Percentiles rank a stretch among this genome's conserved stretches.
These are phyloP conservation scores for Linnaemya tessellans DNA, from an alignment of 2,888 invertebrate genomes.

Conservation along the genomic window DNA sequence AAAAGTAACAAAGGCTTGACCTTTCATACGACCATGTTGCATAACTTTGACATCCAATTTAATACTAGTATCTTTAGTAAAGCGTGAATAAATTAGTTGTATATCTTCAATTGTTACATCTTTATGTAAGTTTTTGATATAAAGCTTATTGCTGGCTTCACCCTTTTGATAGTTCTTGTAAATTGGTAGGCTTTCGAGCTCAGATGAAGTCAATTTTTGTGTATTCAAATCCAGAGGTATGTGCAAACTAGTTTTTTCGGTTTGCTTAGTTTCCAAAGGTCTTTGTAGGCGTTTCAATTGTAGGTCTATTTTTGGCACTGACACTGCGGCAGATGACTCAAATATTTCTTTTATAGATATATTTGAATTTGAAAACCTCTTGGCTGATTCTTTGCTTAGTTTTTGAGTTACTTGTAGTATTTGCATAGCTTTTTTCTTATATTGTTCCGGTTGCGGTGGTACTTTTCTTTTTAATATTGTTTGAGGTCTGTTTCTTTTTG, in stretches of 20 bases:
- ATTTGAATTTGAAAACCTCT: background rate
- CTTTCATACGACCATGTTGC: slow-evolving; percentile 98
- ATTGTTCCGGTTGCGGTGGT: slow-evolving; percentile 67
- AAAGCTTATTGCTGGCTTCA: slow-evolving; percentile 91
- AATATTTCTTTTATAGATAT: slow-evolving; percentile 52
- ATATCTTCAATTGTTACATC: slow-evolving; percentile 90
- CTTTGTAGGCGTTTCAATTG: slow-evolving; percentile 15
- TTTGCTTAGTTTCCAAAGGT: slow-evolving; percentile 4
- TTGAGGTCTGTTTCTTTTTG: slow-evolving; percentile 66
- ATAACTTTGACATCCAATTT: slow-evolving; percentile 90
- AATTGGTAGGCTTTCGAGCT: slow-evolving; percentile 89
- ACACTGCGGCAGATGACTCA: slow-evolving; percentile 9
- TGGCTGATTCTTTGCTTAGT: slow-evolving; percentile 13
- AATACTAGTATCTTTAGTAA: slow-evolving; percentile 82
- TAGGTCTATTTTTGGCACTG: slow-evolving; percentile 43
- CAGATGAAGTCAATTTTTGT: slow-evolving; percentile 88
- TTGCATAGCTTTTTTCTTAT: slow-evolving; percentile 77
- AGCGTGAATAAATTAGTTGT: slow-evolving; percentile 89
- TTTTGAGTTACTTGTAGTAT: slow-evolving; percentile 74
- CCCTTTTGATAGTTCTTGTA: slow-evolving; percentile 95
- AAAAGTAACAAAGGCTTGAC: slow-evolving; percentile 94
- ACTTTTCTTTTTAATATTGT: slow-evolving; percentile 65
- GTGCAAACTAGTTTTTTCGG: background rate
- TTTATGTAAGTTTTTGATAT: slow-evolving; percentile 95
- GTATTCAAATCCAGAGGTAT: slow-evolving; percentile 85